Percentiles rank a stretch among this genome's conserved stretches.
These are phyloP conservation scores for Eptatretus burgeri DNA, from an alignment of 2,113 vertebrate species.

Conservation along the genomic window DNA sequence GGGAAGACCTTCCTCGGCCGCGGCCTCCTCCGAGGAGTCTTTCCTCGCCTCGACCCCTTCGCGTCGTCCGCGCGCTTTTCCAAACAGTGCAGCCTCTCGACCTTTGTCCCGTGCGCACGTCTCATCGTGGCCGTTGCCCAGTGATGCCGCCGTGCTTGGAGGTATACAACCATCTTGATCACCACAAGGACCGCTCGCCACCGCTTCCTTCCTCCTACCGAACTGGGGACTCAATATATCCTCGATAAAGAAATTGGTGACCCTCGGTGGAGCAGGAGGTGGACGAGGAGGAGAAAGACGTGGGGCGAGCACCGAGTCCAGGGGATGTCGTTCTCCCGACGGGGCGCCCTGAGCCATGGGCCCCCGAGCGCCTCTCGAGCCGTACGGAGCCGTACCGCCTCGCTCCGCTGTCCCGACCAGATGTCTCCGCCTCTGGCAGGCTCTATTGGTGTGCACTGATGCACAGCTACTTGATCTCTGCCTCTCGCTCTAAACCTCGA, in stretches of 20 bases:
- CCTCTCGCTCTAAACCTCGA: too few relatives aligned
- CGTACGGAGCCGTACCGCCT: not conserved
- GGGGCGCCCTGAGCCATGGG: constrained; percentile 2
- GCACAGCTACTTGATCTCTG: too few relatives aligned
- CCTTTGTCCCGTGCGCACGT: constrained; percentile 17
- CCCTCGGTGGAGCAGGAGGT: constrained; percentile 35
- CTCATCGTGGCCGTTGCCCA: constrained; percentile 20
- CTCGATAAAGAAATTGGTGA: constrained; percentile 94
- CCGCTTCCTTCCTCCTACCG: constrained; percentile 38
- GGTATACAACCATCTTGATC: too few relatives aligned
- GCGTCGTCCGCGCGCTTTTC: not conserved
- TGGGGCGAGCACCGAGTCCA: not conserved
- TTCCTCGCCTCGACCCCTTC: not conserved
- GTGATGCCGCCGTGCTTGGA: constrained; percentile 14
- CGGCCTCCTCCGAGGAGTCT: not conserved
- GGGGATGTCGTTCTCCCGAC: not conserved
- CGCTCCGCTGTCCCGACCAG: not conserved
- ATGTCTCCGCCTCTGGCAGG: too few relatives aligned
- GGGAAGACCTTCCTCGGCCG: not conserved
- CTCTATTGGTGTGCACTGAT: too few relatives aligned
- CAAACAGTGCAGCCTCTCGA: constrained; percentile 9
- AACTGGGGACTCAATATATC: constrained; percentile 76
- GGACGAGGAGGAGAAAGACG: not conserved
- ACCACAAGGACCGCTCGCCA: constrained; percentile 12
- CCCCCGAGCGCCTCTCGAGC: too few relatives aligned